Conservation (phyloP, 2,113 vertebrate genomes). For the Chlorocebus sabaeus region DNA sequence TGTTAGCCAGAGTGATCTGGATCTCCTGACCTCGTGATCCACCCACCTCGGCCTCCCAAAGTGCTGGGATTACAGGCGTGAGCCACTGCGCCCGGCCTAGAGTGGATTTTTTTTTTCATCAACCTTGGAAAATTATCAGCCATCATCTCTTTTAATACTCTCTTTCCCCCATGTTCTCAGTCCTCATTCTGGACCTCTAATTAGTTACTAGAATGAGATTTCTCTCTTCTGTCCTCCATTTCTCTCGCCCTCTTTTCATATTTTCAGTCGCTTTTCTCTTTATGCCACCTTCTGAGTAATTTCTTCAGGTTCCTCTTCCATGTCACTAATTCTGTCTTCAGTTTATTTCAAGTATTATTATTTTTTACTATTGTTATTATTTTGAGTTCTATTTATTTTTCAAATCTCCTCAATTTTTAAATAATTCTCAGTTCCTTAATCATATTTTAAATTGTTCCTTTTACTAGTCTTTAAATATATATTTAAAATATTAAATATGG, state of each 20-base stretch:
- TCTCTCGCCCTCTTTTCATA: background rate
- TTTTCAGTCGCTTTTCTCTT: background rate
- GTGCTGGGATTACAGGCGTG: no score
- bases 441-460: background rate
- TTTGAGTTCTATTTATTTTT: background rate
- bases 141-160: background rate
- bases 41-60: no score
- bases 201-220: background rate
- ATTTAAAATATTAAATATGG: background rate
- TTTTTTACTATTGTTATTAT: background rate
- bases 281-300: background rate
- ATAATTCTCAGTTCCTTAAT: background rate
- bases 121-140: background rate
- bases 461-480: background rate
- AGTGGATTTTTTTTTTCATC: background rate
- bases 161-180: background rate
- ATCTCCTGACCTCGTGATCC: no score
- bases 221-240: background rate
- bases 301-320: background rate
- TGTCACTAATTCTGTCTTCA: slow-evolving; percentile 8
- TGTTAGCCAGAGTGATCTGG: no score
- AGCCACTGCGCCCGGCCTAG: background rate
- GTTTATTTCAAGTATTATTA: background rate
- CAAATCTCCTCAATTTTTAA: background rate
- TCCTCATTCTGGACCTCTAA: background rate